Base-by-base conservation (phyloP, 2,797 vertebrate species). In the Pitangus sulphuratus region DNA sequence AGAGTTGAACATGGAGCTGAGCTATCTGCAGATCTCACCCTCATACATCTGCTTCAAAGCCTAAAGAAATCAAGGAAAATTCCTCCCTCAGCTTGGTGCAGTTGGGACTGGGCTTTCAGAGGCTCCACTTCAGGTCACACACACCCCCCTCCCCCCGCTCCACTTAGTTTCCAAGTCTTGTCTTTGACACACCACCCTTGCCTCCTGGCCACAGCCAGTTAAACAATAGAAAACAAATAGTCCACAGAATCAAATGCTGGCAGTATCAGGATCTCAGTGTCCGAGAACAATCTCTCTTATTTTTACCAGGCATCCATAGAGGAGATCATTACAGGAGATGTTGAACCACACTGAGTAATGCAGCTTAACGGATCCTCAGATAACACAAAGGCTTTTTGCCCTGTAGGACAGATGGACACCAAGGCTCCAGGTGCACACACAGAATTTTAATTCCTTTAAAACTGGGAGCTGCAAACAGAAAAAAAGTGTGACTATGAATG, bases 361-460 rank as follows among this genome's bases (percentile, higher is more conserved):
- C 14, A n/a, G 68, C 19, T 76, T 20, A 33, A 48, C 65, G 33
- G 31, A 35, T 42, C 40, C 42, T 39, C 20, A 4, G 6, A 5
- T 17, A 58, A 35, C 57, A 48, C 19, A 62, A 35, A 56, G 44
- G 25, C 20, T 80, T 80, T 83, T 71, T 2, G 2, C 13, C 40
- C 8, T 42, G 26, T 20, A 68, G 39, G 12, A 37, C 0, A 0
- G 3, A 33, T 0, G 3, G 26, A 62, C 0, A 2, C 26, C 42
- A 69, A 71, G 33, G 25, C 5, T 81, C 20, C 9, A 16, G 24
- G 33, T 28, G 21, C 22, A 50, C 30, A 35, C 24, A 26, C 1
- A 58, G 33, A 35, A 48, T 42, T 89, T 50, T 21, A 72, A 39
- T 60, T 83, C 13, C 57, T 71, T 81, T 84, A 68, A 78, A 81